Percentiles rank a stretch among this genome's conserved stretches.
These are phyloP conservation scores for Anseranas semipalmata DNA, from an alignment of 2,113 vertebrate genomes.

Conservation along the genomic window DNA sequence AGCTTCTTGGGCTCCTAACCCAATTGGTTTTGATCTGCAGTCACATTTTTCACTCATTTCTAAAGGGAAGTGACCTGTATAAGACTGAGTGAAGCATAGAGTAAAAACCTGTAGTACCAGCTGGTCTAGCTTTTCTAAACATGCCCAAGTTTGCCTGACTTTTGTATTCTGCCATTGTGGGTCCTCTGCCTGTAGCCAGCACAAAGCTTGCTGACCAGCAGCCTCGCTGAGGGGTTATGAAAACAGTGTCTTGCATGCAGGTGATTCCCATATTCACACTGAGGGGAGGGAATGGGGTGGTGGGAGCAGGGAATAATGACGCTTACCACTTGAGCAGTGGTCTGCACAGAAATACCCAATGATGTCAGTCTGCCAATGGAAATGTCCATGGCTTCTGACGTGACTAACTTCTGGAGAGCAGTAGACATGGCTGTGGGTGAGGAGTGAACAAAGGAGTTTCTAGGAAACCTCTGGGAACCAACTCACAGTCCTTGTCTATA, in stretches of 20 bases:
- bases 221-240: rapidly evolving
- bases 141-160: neutral
- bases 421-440: rapidly evolving
- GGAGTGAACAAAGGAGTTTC: neutral
- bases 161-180: neutral
- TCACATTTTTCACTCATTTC: neutral
- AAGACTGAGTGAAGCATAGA: neutral
- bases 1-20: neutral
- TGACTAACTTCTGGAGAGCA: neutral
- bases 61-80: neutral
- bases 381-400: neutral
- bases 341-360: neutral
- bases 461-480: neutral
- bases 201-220: neutral
- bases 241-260: rapidly evolving
- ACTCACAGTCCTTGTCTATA: neutral
- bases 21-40: neutral
- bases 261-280: neutral
- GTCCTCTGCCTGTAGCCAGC: neutral
- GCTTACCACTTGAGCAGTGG: too few species aligned
- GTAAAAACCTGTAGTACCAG: neutral
- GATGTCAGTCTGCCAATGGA: rapidly evolving
- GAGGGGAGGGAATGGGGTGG: neutral
- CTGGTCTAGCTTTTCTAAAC: neutral
- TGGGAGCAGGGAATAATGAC: neutral